Percentiles rank a stretch among this genome's conserved stretches.
Conservation (phyloP, 2,113 vertebrate genomes). For the Vireo altiloquus region DNA sequence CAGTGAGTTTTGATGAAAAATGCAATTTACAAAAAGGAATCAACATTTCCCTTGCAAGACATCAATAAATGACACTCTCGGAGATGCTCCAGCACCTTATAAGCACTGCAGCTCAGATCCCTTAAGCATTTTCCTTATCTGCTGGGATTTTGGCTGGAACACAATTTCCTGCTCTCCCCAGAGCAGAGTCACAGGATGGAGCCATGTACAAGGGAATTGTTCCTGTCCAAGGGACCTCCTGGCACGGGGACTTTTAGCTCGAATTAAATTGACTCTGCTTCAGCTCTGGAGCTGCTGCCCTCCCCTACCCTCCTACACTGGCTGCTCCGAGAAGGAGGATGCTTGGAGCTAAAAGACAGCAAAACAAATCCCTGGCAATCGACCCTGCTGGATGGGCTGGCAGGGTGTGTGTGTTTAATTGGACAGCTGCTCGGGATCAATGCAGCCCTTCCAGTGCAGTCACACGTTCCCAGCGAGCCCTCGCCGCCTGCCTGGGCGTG, state of each 20-base stretch:
- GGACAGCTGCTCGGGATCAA: background rate
- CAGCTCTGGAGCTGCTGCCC: background rate
- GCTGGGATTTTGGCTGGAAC: background rate
- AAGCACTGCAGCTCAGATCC: background rate
- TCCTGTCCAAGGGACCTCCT: background rate
- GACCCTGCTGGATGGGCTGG: background rate
- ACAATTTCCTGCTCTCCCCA: background rate
- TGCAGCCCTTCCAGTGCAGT: background rate
- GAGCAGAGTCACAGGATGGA: background rate
- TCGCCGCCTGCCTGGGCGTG: background rate
- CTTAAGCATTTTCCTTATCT: background rate
- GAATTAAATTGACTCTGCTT: background rate
- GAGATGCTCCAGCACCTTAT: background rate
- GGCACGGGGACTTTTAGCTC: background rate
- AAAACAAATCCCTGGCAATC: background rate
- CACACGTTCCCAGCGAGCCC: background rate
- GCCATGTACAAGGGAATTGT: background rate
- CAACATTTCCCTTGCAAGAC: constrained; percentile 22
- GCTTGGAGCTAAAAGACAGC: background rate
- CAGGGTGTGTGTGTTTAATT: background rate
- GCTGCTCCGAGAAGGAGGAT: background rate
- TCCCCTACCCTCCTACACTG: background rate
- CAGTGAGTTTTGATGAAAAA: constrained; percentile 31
- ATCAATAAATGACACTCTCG: background rate
- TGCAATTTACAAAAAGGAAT: constrained; percentile 41